Base-by-base conservation (phyloP, 2,113 vertebrate genomes). In the Hippocampus mohnikei region DNA sequence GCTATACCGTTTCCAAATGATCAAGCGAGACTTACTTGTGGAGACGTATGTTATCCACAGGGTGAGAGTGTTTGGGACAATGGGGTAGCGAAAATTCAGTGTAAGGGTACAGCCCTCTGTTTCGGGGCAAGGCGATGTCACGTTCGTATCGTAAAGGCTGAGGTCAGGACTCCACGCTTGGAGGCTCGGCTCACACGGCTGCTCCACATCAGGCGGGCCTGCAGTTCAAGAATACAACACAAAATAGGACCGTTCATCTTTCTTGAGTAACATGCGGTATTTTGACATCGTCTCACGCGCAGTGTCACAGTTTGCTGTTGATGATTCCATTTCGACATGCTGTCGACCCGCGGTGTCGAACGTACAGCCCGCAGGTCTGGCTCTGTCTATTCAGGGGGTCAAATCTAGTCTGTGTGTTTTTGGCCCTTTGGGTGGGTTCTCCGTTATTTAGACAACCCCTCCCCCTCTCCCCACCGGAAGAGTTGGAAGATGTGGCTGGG, bases 101-200 rank as follows among this genome's bases (percentile, higher is more conserved):
- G 94, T 95, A 73, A 99, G 91, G 68, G 95, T 93, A 83, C 97
- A 99, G 42, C 97, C 96, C 0, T 95, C 90, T 0, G 87, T 87
- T 78, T 94, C 92, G 0, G 95, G 96, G 64, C 97, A 99, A 0
- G 95, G 95, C 2, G 96, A 95, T 0, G 95, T 96, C 90, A 97
- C 94, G 69, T 97, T 98, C 76, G 94, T 93, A 67, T 98, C 94
- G 15, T 95, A 95, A 3, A 98, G 83, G 81, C 95, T 96, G 2
- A 98, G 93, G 81, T 98, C 96, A 0, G 97, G 97, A 70, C 97
- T 99, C 97, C 97, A 99, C 18, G 96, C 94, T 82, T 95, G 97
- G 70, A 98, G 90, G 55, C 96, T 99, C 15, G 95, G 95, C 74
- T 97, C 96, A 18, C 97, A 99, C 1, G 95, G 92, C 83, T 95